Percentiles rank a stretch among this genome's conserved stretches.
phyloP scores from a whole-genome alignment of 2,888 invertebrate species.

The Troilus luridus region DNA sequence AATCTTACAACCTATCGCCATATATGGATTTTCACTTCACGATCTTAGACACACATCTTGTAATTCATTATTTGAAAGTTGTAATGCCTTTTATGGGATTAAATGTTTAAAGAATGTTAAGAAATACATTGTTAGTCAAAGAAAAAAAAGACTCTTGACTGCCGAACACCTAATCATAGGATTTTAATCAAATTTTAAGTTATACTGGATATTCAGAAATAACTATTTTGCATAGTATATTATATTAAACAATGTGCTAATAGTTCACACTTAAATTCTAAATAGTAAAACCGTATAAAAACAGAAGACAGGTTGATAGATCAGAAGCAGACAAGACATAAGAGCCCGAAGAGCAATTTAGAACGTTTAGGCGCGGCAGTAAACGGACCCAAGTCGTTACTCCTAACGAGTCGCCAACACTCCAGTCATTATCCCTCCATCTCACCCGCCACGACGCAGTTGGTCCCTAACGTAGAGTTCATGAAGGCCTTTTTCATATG shows the following conservation, averaged over 20 bases:
- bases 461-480: not conserved
- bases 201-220: not conserved
- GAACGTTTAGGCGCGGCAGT: constrained; percentile 9
- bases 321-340: not conserved
- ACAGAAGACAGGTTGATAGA: not conserved
- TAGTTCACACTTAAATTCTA: not conserved
- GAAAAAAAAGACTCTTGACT: no score
- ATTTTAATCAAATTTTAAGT: not conserved
- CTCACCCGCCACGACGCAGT: not conserved
- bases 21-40: no score
- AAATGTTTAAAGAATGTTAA: no score
- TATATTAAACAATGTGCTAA: not conserved
- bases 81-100: no score
- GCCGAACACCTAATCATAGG: no score
- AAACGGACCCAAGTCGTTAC: constrained; percentile 24
- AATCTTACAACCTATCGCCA: no score
- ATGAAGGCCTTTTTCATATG: not conserved
- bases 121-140: no score
- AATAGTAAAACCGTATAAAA: not conserved
- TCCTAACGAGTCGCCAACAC: constrained; percentile 17
- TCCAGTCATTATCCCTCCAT: constrained; percentile 3
- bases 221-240: not conserved
- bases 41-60: no score
- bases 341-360: constrained; percentile 9
- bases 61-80: no score